A percentile compares a stretch with the other conserved stretches of the same genome.
phyloP scores from a whole-genome alignment of 2,888 invertebrate species.

The Eudasyphora cyanicolor region DNA sequence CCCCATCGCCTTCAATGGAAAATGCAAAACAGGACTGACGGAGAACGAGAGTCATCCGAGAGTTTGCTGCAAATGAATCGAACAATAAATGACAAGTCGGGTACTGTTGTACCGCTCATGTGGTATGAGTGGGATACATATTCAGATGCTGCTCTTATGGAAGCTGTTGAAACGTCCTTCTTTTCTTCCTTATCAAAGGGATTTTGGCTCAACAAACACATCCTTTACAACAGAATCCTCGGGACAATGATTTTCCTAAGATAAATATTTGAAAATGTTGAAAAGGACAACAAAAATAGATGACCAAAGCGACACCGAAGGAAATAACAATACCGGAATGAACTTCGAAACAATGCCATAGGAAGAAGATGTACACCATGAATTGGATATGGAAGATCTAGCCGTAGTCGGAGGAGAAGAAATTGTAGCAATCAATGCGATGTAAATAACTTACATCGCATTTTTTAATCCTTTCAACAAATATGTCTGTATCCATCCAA shows the following conservation, averaged over 20 bases:
- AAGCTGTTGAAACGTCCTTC: not conserved
- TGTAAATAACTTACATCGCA: too few species aligned
- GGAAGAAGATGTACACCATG: too few species aligned
- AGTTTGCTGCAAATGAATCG: slow-evolving; percentile 17
- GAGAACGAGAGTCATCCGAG: not conserved
- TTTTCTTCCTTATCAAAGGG: not conserved
- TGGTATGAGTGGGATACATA: not conserved
- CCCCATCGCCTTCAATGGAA: not conserved
- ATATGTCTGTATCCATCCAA: too few species aligned
- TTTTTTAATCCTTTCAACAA: too few species aligned
- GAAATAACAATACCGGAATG: too few species aligned
- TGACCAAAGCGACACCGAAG: not conserved
- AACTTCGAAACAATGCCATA: not conserved
- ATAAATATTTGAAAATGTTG: not conserved
- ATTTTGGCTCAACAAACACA: not conserved
- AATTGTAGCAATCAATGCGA: too few species aligned
- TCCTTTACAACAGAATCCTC: not conserved
- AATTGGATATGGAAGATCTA: too few species aligned
- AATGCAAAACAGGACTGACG: not conserved
- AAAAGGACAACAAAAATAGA: slow-evolving; percentile 19
- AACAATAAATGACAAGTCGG: slow-evolving; percentile 2
- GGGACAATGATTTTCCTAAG: not conserved
- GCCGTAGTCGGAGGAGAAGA: too few species aligned
- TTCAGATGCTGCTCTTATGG: not conserved
- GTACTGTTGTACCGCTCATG: not conserved